Evolutionary conservation across 2,797 vertebrate species (phyloP), one percentile per base, ranked within the genome.

Genomic region (Thripadectes ignobilis): DNA sequence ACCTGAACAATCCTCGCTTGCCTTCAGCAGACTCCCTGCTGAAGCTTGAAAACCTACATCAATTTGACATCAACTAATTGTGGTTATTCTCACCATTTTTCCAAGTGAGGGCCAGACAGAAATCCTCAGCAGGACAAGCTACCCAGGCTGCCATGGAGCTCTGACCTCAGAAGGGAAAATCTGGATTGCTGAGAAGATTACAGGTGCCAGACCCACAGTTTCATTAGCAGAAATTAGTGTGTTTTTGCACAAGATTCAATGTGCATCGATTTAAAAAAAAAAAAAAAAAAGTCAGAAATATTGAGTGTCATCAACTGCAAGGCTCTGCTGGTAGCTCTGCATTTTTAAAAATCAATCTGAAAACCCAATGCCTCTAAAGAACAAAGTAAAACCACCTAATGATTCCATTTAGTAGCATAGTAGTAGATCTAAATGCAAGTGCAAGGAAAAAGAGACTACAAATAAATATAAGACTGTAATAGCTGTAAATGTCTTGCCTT

Each of bases 51-150:
- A 95, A 89, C 67, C 69, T 58, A 57, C 75, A 97, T 97, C 93
- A 96, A 91, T 97, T 34, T 92, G 92, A 79, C 81, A 88, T 65
- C 87, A 79, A 39, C 95, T 95, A 95, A 95, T 97, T 96, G 90
- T 92, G 93, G 89, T 93, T 91, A 85, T 97, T 95, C 86, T 95
- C 92, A 89, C 59, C 89, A 45, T 49, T 71, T 83, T 78, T 65
- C 69, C 49, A 85, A 93, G 82, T 4, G 4, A 87, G 85, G 32
- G 36, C 49, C 29, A 59, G 15, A 38, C 12, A 45, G 76, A 71
- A 93, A 88, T 75, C 69, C 43, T 10, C 14, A 51, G 75, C 3
- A 1, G 43, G 18, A n/a, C 34, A 52, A 19, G 41, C 59, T 67
- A 63, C 8, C 1, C 3, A 38, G 0, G 0, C 68, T n/a, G 59